These are phyloP conservation scores for Gadopsis marmoratus DNA, from an alignment of 2,797 vertebrate species.

Conservation along the genomic window DNA sequence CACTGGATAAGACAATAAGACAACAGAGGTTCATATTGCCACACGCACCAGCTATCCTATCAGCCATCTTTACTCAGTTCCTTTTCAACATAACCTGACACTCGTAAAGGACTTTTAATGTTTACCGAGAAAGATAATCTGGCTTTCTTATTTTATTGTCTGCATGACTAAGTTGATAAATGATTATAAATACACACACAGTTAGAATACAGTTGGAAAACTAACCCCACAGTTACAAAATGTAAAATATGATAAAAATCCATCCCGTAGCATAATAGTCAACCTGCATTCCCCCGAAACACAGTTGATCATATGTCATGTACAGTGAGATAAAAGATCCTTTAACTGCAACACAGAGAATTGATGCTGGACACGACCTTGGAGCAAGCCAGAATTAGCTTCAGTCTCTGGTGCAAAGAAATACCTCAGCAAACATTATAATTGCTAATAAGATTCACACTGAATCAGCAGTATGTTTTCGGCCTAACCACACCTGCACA, in stretches of 20 bases:
- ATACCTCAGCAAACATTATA: conserved; percentile 44
- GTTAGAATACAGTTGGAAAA: not conserved
- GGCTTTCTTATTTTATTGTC: not conserved
- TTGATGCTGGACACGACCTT: conserved; percentile 26
- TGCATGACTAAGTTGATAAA: conserved; percentile 1
- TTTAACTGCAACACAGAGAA: conserved; percentile 8
- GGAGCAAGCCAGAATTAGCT: conserved; percentile 12
- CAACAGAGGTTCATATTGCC: conserved; percentile 22
- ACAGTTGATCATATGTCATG: conserved; percentile 2
- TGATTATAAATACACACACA: not conserved
- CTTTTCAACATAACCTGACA: conserved; percentile 2
- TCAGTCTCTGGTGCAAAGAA: conserved; percentile 23
- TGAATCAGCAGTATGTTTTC: conserved; percentile 35
- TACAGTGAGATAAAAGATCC: conserved; percentile 4
- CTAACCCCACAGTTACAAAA: not conserved
- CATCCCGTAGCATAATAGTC: conserved; percentile 4
- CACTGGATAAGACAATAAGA: conserved; percentile 33
- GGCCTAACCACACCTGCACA: not conserved
- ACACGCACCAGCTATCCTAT: conserved; percentile 11
- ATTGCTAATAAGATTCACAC: conserved; percentile 41
- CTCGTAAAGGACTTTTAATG: not conserved
- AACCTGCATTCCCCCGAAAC: not conserved
- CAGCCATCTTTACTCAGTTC: conserved; percentile 6
- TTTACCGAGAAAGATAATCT: conserved; percentile 12
- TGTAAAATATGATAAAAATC: conserved; percentile 10